Conservation (phyloP, 2,797 vertebrate species). For the Scarus forsteni region DNA sequence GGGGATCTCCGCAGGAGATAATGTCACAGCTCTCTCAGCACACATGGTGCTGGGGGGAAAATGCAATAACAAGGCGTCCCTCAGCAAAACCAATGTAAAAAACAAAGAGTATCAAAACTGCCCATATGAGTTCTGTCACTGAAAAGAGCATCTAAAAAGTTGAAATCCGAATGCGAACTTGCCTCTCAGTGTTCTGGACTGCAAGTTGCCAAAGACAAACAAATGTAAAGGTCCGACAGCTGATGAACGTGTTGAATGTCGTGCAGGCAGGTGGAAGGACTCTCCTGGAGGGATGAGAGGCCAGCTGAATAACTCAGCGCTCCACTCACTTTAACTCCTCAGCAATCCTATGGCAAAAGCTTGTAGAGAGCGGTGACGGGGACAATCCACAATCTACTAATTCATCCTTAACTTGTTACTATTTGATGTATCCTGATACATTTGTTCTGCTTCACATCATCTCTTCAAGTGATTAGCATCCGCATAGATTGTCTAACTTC, state of each 20-base stretch:
- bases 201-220: constrained; percentile 43
- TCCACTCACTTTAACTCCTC: constrained; percentile 74
- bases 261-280: constrained; percentile 65
- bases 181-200: constrained; percentile 58
- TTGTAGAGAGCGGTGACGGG: constrained; percentile 47
- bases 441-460: neutral
- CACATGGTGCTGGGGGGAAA: constrained; percentile 58
- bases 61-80: constrained; percentile 71
- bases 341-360: constrained; percentile 70
- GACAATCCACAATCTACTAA: constrained; percentile 44
- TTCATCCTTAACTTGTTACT: constrained; percentile 60
- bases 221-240: constrained; percentile 41
- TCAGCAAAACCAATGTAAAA: constrained; percentile 42
- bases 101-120: constrained; percentile 17
- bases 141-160: constrained; percentile 21
- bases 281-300: constrained; percentile 75
- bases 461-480: constrained; percentile 34
- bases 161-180: constrained; percentile 49
- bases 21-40: constrained; percentile 78
- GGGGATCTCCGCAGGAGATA: constrained; percentile 75
- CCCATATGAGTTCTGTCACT: constrained; percentile 29
- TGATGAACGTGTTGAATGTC: constrained; percentile 54
- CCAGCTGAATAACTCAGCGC: constrained; percentile 76
- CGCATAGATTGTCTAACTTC: constrained; percentile 55
- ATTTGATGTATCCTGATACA: constrained; percentile 36